Evolutionary conservation across 2,888 invertebrate species (phyloP), one percentile per base, ranked within the genome.

Genomic region (Drosophila kambysellisi): DNA sequence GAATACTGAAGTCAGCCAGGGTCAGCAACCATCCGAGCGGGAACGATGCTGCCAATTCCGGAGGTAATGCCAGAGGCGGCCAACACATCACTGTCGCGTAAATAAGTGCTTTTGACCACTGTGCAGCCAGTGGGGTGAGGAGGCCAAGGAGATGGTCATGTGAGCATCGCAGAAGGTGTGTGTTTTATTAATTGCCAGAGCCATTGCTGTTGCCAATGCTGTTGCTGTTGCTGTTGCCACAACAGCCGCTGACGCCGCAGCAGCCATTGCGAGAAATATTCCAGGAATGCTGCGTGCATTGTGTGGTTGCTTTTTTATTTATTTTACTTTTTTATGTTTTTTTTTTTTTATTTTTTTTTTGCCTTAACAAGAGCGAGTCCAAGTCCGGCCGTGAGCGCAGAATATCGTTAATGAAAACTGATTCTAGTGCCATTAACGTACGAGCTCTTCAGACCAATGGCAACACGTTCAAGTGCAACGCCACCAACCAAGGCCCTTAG

Each of bases 391-490:
- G 37, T 65, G 57, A 70, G 60, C 66, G 61, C 76, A 64, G 74
- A 73, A 76, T 89, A 89, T 85, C 86, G 90, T 88, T 88, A 88
- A 88, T 91, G 87, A 88, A 88, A 91, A 91, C 87, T 91, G 87
- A 88, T 88, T 88, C 87, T 88, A 91, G 90, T 88, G 87, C 83
- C 91, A 88, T 88, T 88, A 88, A 85, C 79, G 83, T 90, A 74
- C 88, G 86, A 88, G 90, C 91, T 73, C 80, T 88, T 76, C 90
- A 82, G 81, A 73, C 75, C 84, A 77, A 70, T 70, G 78, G 83
- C 77, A 81, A 81, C 87, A 87, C 77, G 70, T 83, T 89, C 84
- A 75, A 85, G 89, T 83, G 70, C 87, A 78, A 63, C 62, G 57
- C 66, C 67, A 66, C 25, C 39, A 41, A 50, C 51, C 46, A 25